Evolutionary conservation across 2,113 vertebrate genomes (phyloP).

Genomic region (Nesoenas mayeri): DNA sequence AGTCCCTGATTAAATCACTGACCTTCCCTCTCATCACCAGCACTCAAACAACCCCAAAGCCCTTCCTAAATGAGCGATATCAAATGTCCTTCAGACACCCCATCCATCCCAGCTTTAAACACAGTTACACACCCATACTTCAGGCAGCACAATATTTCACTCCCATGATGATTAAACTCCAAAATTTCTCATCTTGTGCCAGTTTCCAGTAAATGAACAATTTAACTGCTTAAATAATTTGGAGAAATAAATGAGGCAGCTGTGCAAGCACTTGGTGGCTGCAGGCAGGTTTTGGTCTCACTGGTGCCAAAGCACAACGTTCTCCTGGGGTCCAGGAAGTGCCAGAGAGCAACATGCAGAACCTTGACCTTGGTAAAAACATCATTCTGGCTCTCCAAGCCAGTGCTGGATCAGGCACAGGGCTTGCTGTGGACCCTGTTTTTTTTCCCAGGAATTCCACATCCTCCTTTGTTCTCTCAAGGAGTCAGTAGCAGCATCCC

Average conservation of each 20-base stretch:
- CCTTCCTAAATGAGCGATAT: not conserved
- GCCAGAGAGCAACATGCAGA: not conserved
- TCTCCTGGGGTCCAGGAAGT: not conserved
- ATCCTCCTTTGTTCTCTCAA: not conserved
- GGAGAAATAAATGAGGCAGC: not conserved
- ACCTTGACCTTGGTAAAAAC: not conserved
- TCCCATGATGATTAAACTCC: not conserved
- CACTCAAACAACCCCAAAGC: not conserved
- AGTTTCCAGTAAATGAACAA: not conserved
- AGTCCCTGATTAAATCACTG: not conserved
- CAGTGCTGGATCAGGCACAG: not conserved
- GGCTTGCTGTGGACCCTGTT: not conserved
- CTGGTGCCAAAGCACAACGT: not conserved
- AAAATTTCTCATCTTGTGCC: not conserved
- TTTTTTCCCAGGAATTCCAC: not conserved
- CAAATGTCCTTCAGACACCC: not conserved
- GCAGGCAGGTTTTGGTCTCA: not conserved
- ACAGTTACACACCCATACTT: accelerated
- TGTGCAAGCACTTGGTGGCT: not conserved
- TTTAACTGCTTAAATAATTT: not conserved
- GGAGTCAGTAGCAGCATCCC: not conserved
- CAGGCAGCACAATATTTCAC: not conserved
- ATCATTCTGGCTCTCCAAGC: too few relatives aligned
- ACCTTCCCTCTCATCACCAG: not conserved
- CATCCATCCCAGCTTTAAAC: not conserved